Base-by-base conservation (phyloP, 2,888 invertebrate species). In the Emesis russula region DNA sequence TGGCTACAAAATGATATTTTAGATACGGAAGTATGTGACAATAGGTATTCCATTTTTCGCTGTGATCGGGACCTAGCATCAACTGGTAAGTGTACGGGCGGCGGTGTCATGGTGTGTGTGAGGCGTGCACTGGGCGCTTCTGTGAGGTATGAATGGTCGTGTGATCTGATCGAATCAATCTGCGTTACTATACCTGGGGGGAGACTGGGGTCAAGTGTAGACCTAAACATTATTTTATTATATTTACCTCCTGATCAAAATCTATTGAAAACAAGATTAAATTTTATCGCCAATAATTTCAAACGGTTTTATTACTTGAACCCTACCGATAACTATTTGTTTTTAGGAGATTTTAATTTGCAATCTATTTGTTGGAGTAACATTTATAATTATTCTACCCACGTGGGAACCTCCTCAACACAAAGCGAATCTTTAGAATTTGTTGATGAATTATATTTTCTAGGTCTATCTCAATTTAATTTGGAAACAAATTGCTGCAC, bases 1-100 rank as follows among this genome's bases (percentile, higher is more conserved):
- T 66, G 66, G 66, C 31, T 66, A 4, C 66, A 66, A 66, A 33
- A 66, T 33, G 66, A 25, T 66, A 66, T 66, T 31, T 31, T 66
- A 13, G 31, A 66, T 33, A 13, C 66, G 11, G 31, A 66, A 31
- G 4, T 66, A 66, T 66, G 66, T 66, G 66, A 66, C 4, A 31
- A 31, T 66, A 66, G 66, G 31, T 66, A 66, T 11, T 13, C 25
- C 13, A 63, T 63, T 11, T 63, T 63, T 63, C 63, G 7, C 1
- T 48, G 48, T 15, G 15, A 48, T 48, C 13, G 48, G 13, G 48
- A 48, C 15, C 15, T 48, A 4, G 4, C 48, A 4, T 48, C 15
- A 15, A 48, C 48, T 15, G 4, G 15, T 4, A 48, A 48, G 4
- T 15, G 4, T 48, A 48, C 48, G 4, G 48, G 48, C 48, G 48